These are phyloP conservation scores for Botrylloides violaceus DNA, from an alignment of 23 tunicate genomes.

Conservation along the genomic window DNA sequence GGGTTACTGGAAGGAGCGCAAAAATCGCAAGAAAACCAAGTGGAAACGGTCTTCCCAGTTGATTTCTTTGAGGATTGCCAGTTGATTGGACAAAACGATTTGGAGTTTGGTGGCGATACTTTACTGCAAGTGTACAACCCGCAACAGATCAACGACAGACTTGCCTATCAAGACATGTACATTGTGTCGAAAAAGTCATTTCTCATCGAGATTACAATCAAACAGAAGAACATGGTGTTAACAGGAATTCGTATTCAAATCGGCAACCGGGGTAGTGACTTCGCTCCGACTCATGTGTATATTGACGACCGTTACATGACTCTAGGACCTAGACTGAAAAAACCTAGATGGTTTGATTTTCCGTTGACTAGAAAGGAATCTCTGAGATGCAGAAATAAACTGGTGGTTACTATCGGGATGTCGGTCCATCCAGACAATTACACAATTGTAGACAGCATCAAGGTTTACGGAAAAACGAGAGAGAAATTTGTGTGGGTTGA, in stretches of 20 bases:
- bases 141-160: slow-evolving; percentile 68
- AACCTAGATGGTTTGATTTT: slow-evolving; percentile 86
- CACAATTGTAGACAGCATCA: slow-evolving; percentile 67
- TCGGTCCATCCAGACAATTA: slow-evolving; percentile 66
- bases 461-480: slow-evolving; percentile 76
- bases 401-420: slow-evolving; percentile 40
- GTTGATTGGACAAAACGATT: slow-evolving; percentile 43
- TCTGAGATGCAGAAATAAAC: slow-evolving; percentile 17
- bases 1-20: slow-evolving; percentile 2
- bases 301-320: slow-evolving; percentile 51
- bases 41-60: slow-evolving; percentile 35
- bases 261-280: slow-evolving; percentile 60
- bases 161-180: slow-evolving; percentile 77
- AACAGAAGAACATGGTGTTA: slow-evolving; percentile 78
- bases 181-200: slow-evolving; percentile 38
- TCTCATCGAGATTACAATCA: slow-evolving; percentile 46
- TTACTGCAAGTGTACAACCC: slow-evolving; percentile 82
- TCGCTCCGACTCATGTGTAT: slow-evolving; percentile 51
- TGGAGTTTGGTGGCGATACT: slow-evolving; percentile 76
- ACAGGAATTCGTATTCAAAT: slow-evolving; percentile 71
- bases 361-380: slow-evolving; percentile 84
- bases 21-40: neutral
- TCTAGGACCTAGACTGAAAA: slow-evolving; percentile 45
- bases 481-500: slow-evolving; percentile 66
- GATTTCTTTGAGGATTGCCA: slow-evolving; percentile 94